Evolutionary conservation across 2,797 vertebrate genomes (phyloP).

Genomic region (Phalanger gymnotis): DNA sequence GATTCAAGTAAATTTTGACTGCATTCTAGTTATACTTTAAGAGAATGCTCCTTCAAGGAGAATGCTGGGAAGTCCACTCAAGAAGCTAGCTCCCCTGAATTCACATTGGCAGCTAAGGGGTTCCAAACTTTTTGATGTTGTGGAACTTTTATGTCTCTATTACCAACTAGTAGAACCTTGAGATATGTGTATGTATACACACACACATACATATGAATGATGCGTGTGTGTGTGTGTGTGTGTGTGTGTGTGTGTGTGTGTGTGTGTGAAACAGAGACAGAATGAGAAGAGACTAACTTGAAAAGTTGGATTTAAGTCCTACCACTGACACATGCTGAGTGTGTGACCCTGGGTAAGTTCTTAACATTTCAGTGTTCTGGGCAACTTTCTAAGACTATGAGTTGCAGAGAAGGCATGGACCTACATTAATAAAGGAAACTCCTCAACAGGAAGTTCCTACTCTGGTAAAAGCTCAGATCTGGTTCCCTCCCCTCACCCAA

Average conservation of each 20-base stretch:
- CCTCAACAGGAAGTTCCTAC: not conserved
- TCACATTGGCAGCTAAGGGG: not conserved
- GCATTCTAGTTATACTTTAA: conserved; percentile 57
- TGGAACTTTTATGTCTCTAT: not conserved
- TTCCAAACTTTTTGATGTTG: not conserved
- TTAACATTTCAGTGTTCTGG: not conserved
- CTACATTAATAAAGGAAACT: not conserved
- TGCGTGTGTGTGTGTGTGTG: too few species aligned
- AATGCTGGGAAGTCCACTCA: conserved; percentile 66
- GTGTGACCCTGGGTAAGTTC: not conserved
- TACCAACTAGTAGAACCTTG: not conserved
- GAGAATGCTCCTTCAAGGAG: conserved; percentile 65
- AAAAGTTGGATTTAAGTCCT: not conserved
- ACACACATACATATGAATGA: not conserved
- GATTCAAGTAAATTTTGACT: conserved; percentile 53
- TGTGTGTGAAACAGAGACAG: not conserved
- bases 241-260: not conserved
- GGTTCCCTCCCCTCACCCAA: too few species aligned
- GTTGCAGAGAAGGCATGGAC: not conserved
- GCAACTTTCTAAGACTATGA: not conserved
- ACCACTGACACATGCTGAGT: not conserved
- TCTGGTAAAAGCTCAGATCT: not conserved
- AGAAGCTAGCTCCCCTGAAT: not conserved
- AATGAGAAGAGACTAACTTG: not conserved
- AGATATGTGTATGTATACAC: not conserved